Evolutionary conservation across 2,113 vertebrate genomes (phyloP), one percentile per base, ranked within the genome.

Genomic region (Beaufortia kweichowensis): DNA sequence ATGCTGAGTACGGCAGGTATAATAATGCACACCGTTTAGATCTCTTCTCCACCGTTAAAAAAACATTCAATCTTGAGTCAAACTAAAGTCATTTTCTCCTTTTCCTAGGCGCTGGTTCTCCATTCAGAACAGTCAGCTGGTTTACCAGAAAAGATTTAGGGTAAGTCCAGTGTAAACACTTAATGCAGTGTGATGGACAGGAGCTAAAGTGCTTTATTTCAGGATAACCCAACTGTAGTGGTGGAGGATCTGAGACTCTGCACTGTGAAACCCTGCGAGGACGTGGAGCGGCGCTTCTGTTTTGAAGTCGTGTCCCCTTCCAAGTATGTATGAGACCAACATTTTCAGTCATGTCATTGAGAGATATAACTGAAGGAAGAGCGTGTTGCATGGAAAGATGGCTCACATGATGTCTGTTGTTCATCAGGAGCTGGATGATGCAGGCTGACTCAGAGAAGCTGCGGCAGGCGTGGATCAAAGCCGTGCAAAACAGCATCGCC

Each of bases 131-230:
- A 98, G 96, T 89, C 97, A 99, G 83, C 92, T 99, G 39, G 97
- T 99, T 82, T 99, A 99, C 88, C 97, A 98, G 94, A 99, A 99
- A 91, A 98, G 95, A 79, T 98, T 98, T 84, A 98, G 96, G 95
- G 97, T 99, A 89, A 72, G 79, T 64, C 14, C 63, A 28, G 56
- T 28, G 61, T 21, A 21, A 14, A 41, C 93, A 87, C 26, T 77
- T 68, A 50, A 84, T 81, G 82, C 80, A 80, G 63, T 23, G 1
- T 60, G 56, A 82, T 48, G 80, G 81, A 81, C 75, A 82, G 60
- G 43, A 14, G 1, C 1, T 53, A 6, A 53, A 53, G n/a, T 21
- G 48, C 6, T 21, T 53, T 9, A n/a, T 61, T 75, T 7, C 84
- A 98, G 97, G 96, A 98, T 85, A 95, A 93, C 73, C 96, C 94